phyloP scores from a whole-genome alignment of 2,888 invertebrate species.

The Silvanus unidentatus region DNA sequence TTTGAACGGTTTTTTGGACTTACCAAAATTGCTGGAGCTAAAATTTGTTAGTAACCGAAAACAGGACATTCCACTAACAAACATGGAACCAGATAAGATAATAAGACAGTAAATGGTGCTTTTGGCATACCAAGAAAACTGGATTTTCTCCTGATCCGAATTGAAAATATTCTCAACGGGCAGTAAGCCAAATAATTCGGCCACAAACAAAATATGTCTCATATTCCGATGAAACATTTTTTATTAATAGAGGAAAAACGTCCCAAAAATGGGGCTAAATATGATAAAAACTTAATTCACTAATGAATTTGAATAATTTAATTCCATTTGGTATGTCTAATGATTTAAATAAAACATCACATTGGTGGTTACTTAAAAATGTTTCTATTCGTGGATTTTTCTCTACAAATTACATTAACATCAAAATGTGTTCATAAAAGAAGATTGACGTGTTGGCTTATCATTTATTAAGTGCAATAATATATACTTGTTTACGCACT shows the following conservation, averaged over 20 bases:
- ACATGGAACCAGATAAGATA: neutral
- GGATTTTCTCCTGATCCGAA: neutral
- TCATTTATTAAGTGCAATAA: too few species aligned
- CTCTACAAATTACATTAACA: too few species aligned
- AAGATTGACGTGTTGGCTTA: too few species aligned
- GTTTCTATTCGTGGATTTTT: too few species aligned
- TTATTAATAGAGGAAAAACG: too few species aligned
- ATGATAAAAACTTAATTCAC: neutral
- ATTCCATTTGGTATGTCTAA: too few species aligned
- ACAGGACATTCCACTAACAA: neutral
- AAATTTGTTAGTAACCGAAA: neutral
- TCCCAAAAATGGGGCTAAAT: too few species aligned
- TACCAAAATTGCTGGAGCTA: neutral
- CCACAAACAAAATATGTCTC: neutral
- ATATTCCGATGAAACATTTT: too few species aligned
- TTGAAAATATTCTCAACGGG: conserved; percentile 6
- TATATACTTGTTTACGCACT: too few species aligned
- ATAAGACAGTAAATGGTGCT: neutral
- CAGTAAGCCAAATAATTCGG: conserved; percentile 13
- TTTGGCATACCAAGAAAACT: conserved; percentile 7
- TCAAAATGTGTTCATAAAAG: too few species aligned
- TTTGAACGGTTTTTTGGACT: neutral
- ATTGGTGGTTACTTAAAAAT: too few species aligned
- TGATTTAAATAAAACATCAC: too few species aligned
- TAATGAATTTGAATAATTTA: neutral